These are phyloP conservation scores for Sinohyriopsis cumingii DNA, from an alignment of 2,888 invertebrate genomes.

Conservation along the genomic window DNA sequence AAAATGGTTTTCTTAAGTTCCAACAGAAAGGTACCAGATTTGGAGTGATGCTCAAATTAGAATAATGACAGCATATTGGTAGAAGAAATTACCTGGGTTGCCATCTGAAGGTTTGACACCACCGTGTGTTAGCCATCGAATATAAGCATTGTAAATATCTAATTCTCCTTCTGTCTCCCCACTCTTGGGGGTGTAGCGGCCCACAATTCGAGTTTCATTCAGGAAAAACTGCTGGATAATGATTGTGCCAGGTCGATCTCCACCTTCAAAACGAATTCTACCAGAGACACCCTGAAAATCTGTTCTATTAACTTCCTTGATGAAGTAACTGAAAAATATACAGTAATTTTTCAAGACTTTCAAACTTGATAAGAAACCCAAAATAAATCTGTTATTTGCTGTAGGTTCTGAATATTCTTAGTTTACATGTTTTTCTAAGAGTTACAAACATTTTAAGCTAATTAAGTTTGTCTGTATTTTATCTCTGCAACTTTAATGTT, in stretches of 20 bases:
- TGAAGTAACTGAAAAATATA: conserved; percentile 75
- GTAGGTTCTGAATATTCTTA: too few species aligned
- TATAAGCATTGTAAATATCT: conserved; percentile 75
- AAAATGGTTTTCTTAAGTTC: too few species aligned
- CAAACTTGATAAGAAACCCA: too few species aligned
- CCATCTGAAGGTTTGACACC: conserved; percentile 79
- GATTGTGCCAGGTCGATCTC: conserved; percentile 76
- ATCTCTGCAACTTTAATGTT: too few species aligned
- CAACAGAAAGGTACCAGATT: too few species aligned
- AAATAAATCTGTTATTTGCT: too few species aligned
- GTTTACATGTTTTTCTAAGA: too few species aligned
- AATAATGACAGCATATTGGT: too few species aligned
- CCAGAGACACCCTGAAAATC: conserved; percentile 85
- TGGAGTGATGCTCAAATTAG: too few species aligned
- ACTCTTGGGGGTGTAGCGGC: conserved; percentile 63
- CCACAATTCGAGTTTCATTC: conserved; percentile 63
- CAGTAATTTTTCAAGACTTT: not conserved
- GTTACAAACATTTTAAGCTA: too few species aligned
- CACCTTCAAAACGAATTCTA: conserved; percentile 80
- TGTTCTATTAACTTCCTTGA: conserved; percentile 78
- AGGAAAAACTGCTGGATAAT: conserved; percentile 70
- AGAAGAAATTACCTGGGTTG: conserved; percentile 39
- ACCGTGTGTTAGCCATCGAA: conserved; percentile 80
- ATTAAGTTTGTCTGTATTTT: too few species aligned
- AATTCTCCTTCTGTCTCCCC: conserved; percentile 40